Evolutionary conservation across 2,797 vertebrate genomes (phyloP), one percentile per base, ranked within the genome.

Genomic region (Tauraco hartlaubi): DNA sequence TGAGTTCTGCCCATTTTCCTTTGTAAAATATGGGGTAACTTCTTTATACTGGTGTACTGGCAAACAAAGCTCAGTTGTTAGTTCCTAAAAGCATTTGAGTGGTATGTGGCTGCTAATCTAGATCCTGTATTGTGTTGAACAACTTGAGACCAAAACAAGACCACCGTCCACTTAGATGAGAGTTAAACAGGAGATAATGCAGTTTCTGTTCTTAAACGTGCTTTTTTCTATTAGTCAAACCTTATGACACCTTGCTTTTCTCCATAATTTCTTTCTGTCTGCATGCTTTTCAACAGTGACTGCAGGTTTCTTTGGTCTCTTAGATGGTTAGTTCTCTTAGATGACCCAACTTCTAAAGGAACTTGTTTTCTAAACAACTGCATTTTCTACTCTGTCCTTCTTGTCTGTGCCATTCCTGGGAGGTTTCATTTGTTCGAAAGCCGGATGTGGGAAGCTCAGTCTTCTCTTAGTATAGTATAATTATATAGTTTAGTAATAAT

Each of bases 211-310:
- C 4, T 33, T 75, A 44, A 80, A 17, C 10, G 2, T n/a, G 8
- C 2, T 71, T 76, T 48, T 52, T 75, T 25, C 31, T 10, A 15
- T 16, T 12, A 62, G 7, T 21, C 21, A 58, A 49, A 52, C 21
- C 5, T 55, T 29, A 56, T 0, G 19, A 8, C 19, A 33, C 6
- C 2, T 46, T 58, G 15, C 6, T 89, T 8, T 62, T 81, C 9
- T 68, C 17, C 0, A 0, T 52, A 17, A 41, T 44, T 83, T 52
- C 13, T 3, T 64, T 26, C 21, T 33, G 2, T 35, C 12, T 5
- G 0, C 15, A 19, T 51, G 37, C 26, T 48, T 85, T 49, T 75
- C 41, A 41, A 3, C 3, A 4, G 15, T 35, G 19, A 33, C 26
- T 64, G 22, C 18, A 21, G 20, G 20, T 58, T 80, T 22, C 46